Base-by-base conservation (phyloP, 1,140 invertebrate genomes). In the Leguminivora glycinivorella region DNA sequence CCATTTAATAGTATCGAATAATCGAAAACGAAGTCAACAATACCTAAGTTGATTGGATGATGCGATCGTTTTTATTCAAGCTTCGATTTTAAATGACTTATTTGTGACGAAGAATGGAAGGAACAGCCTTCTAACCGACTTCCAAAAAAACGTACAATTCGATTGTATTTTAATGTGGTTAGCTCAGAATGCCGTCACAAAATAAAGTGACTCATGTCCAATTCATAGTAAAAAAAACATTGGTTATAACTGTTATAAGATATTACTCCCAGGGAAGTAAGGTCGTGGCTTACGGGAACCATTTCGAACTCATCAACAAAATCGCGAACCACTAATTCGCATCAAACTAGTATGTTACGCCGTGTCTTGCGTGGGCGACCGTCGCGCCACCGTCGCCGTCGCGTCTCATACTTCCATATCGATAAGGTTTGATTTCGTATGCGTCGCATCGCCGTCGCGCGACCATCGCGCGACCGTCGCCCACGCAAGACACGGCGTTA, bases 121-220 rank as follows among this genome's bases (percentile, higher is more conserved):
- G 19, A 52, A 47, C n/a, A 43, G 22, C 47, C 1, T 2, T 52
- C 22, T 52, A 52, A 22, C 6, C 47, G 47, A 52, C 17, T 52
- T 22, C n/a, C 4, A 52, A 52, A 52, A 52, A 52, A 52, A 43
- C n/a, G 4, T 9, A n/a, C 34, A 9, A 17, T 47, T 47, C 43
- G n/a, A 47, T 52, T 52, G 19, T 52, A 22, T 52, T 52, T 52
- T 52, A 52, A 52, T 52, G 19, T 52, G 47, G 9, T 52, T 52
- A 52, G 17, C 19, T 52, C 47, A 52, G 47, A 52, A 22, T 9
- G 19, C 1, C n/a, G 47, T 52, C 47, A 52, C 40, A 10, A 52
- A 52, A 19, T 52, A 52, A 52, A 22, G 47, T 52, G 47, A 52
- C 19, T 52, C n/a, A 22, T 1, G 43, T 19, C 2, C n/a, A 47